Conservation (phyloP, 2,113 vertebrate genomes). For the Raja brachyura region DNA sequence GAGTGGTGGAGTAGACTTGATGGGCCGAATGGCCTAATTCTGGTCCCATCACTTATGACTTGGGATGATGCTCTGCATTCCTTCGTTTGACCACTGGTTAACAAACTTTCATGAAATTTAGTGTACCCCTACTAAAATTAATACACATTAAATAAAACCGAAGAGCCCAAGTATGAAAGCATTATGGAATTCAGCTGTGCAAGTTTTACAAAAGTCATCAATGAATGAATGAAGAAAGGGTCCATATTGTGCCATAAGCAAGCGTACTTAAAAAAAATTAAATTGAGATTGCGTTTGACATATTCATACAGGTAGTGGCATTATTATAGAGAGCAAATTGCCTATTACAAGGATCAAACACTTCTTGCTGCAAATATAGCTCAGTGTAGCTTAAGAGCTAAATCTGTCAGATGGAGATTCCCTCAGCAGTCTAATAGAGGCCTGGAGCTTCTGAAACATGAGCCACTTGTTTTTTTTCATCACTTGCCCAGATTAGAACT, state of each 20-base stretch:
- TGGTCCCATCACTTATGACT: too few species aligned
- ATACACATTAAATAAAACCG: neutral
- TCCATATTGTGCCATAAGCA: neutral
- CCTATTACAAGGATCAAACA: neutral
- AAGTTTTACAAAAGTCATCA: neutral
- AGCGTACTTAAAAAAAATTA: neutral
- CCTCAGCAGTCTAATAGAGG: neutral
- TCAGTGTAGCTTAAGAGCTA: neutral
- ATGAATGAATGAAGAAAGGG: neutral
- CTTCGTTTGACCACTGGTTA: neutral
- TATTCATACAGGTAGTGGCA: neutral
- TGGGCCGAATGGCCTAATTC: too few species aligned
- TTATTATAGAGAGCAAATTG: neutral
- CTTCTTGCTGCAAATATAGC: neutral
- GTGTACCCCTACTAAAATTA: neutral
- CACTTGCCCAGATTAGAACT: neutral
- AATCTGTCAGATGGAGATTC: neutral
- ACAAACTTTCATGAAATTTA: neutral
- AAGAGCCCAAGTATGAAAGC: neutral
- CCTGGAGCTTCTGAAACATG: neutral
- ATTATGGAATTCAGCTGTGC: neutral
- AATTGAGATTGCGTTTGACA: neutral
- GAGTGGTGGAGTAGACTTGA: too few species aligned
- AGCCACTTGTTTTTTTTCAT: neutral
- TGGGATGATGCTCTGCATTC: neutral